phyloP scores from a whole-genome alignment of 2,888 invertebrate species.

The Frankliniella fusca region DNA sequence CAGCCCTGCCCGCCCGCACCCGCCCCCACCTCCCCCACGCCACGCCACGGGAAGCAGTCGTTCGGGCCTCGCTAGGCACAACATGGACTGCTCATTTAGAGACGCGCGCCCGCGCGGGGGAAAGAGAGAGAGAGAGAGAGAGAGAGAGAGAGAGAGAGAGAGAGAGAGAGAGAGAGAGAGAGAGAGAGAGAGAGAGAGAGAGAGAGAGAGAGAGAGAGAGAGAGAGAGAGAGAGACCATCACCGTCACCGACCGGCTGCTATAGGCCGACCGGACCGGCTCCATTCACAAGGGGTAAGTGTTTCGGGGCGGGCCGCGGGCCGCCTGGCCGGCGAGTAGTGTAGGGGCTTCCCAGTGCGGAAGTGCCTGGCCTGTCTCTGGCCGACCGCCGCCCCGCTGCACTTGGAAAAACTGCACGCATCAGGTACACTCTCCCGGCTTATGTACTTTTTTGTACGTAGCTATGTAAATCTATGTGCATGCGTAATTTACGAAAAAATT shows the following conservation, averaged over 20 bases:
- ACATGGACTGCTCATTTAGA: background rate
- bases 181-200: background rate
- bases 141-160: constrained; percentile 1
- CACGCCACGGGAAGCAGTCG: background rate
- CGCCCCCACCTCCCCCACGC: background rate
- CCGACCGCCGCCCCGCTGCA: too few relatives aligned
- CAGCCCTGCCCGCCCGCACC: background rate
- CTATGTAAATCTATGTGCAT: too few relatives aligned
- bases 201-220: background rate
- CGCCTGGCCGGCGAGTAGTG: background rate
- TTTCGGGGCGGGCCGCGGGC: background rate
- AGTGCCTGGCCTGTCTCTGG: too few relatives aligned
- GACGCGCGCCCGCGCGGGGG: background rate
- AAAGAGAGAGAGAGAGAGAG: background rate
- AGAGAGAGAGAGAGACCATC: background rate
- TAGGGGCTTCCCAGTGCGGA: too few relatives aligned
- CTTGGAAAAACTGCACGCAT: too few relatives aligned
- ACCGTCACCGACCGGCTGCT: too few relatives aligned
- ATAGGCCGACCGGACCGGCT: background rate
- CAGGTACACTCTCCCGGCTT: too few relatives aligned
- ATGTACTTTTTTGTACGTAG: too few relatives aligned
- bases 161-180: background rate
- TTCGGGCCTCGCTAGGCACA: background rate
- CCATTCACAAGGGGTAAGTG: background rate
- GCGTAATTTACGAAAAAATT: too few relatives aligned